phyloP scores from a whole-genome alignment of 2,888 invertebrate genomes.

The Sinotaia quadrata region DNA sequence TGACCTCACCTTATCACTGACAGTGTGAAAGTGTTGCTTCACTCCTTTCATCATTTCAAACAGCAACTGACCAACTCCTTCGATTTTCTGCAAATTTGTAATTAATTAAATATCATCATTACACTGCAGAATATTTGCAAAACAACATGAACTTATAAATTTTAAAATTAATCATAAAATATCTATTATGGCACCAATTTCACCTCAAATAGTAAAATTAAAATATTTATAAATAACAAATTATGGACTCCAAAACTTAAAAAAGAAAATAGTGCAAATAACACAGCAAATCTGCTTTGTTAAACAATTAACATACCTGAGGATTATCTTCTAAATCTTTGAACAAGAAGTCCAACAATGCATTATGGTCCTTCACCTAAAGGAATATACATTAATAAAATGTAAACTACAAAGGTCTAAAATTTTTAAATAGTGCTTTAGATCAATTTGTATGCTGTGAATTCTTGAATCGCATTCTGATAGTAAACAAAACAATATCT shows the following conservation, averaged over 20 bases:
- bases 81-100: slow-evolving; percentile 78
- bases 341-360: slow-evolving; percentile 82
- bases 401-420: too few relatives aligned
- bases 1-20: slow-evolving; percentile 78
- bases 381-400: slow-evolving; percentile 31
- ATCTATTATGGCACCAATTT: slow-evolving; percentile 1
- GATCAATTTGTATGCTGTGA: too few relatives aligned
- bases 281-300: too few relatives aligned
- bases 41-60: slow-evolving; percentile 92
- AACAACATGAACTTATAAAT: neutral
- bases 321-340: slow-evolving; percentile 79
- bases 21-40: slow-evolving; percentile 87
- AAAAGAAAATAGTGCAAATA: slow-evolving; percentile 1
- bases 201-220: too few relatives aligned
- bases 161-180: neutral
- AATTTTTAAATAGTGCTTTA: too few relatives aligned
- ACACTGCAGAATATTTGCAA: neutral
- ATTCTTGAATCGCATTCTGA: too few relatives aligned
- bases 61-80: slow-evolving; percentile 88
- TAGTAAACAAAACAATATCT: too few relatives aligned
- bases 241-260: neutral
- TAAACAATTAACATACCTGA: slow-evolving; percentile 79
- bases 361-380: slow-evolving; percentile 82
- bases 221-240: too few relatives aligned
- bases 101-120: neutral